Conservation (phyloP, 1,140 invertebrate genomes). For the Drosophila ficusphila region DNA sequence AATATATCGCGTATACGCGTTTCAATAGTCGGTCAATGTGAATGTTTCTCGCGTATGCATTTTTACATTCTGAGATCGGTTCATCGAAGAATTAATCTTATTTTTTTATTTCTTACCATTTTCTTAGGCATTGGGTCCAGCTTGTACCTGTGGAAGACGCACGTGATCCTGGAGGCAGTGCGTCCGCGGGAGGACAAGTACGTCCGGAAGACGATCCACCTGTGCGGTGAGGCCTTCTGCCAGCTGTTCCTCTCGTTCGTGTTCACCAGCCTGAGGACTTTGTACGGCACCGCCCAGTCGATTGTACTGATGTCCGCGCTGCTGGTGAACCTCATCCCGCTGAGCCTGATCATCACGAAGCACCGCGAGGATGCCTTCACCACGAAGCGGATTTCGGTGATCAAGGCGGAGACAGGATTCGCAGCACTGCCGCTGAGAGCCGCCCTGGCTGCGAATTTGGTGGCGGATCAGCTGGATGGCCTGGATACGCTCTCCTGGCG, state of each 20-base stretch:
- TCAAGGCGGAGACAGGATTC: slow-evolving; percentile 72
- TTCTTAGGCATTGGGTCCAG: slow-evolving; percentile 74
- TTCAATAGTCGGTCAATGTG: no score
- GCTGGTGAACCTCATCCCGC: slow-evolving; percentile 78
- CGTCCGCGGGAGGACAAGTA: slow-evolving; percentile 82
- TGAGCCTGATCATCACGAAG: slow-evolving; percentile 80
- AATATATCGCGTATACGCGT: slow-evolving; percentile 15
- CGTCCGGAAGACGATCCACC: slow-evolving; percentile 76
- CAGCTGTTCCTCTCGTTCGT: slow-evolving; percentile 81
- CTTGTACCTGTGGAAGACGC: slow-evolving; percentile 76
- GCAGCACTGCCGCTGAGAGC: slow-evolving; percentile 63
- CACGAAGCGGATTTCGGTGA: slow-evolving; percentile 79
- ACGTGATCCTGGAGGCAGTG: slow-evolving; percentile 81
- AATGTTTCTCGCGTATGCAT: no score
- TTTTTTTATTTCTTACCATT: neutral
- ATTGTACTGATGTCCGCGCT: slow-evolving; percentile 79
- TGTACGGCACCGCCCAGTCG: slow-evolving; percentile 78
- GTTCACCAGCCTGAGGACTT: slow-evolving; percentile 79
- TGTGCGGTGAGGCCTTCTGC: slow-evolving; percentile 82
- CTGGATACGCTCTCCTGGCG: slow-evolving; percentile 69
- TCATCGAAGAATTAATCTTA: neutral
- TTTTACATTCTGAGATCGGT: no score
- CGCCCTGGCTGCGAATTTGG: slow-evolving; percentile 56
- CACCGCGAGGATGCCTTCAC: slow-evolving; percentile 78
- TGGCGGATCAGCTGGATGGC: slow-evolving; percentile 77